Conservation (phyloP, 2,888 invertebrate genomes). For the Sepioteuthis lessoniana region DNA sequence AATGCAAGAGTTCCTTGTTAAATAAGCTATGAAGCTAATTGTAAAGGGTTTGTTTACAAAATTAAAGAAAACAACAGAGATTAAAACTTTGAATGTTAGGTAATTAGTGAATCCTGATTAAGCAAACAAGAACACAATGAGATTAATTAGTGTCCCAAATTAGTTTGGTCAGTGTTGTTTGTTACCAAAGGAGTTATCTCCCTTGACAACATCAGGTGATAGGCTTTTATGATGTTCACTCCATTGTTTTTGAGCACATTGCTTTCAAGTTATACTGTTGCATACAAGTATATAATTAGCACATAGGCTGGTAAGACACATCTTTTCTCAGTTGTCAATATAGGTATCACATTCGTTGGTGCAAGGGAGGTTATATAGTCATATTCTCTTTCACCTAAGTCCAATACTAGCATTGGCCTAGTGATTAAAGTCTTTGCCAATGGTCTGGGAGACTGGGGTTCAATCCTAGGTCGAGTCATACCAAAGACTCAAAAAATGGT, state of each 20-base stretch:
- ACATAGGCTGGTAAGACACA: not conserved
- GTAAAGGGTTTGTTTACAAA: not conserved
- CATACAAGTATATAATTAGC: not conserved
- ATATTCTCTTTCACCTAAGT: no score
- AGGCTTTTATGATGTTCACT: not conserved
- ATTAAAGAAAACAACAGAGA: not conserved
- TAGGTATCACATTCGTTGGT: not conserved
- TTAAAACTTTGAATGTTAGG: not conserved
- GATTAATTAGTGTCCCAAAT: not conserved
- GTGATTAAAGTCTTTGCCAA: no score
- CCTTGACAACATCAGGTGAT: not conserved
- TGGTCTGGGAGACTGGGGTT: no score
- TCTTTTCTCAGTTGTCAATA: not conserved
- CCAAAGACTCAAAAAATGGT: no score
- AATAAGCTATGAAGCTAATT: no score
- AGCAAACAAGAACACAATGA: not conserved
- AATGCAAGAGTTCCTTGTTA: no score
- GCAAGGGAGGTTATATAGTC: no score
- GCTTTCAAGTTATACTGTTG: not conserved
- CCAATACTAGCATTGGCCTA: no score
- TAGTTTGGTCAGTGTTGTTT: not conserved
- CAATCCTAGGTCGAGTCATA: no score
- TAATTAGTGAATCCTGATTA: not conserved
- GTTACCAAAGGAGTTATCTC: not conserved
- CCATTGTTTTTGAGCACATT: not conserved